A percentile compares a stretch with the other conserved stretches of the same genome.
Evolutionary conservation across 2,113 vertebrate species (phyloP).

Genomic region (Pungitius pungitius): DNA sequence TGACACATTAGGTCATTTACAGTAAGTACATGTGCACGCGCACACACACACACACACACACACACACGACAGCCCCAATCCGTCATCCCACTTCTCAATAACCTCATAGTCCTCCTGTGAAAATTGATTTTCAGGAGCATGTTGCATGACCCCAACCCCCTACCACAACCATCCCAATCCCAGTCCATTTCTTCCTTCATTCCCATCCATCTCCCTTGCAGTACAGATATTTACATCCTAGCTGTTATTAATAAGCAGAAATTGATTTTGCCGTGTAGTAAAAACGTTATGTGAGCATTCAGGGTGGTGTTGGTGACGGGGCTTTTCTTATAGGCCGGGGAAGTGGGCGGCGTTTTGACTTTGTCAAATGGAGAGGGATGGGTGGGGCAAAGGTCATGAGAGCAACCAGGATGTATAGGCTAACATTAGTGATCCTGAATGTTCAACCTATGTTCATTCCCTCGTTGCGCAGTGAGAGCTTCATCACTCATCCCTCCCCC

Average conservation of each 20-base stretch:
- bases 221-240: slow-evolving; percentile 86
- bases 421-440: slow-evolving; percentile 68
- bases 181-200: slow-evolving; percentile 50
- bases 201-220: slow-evolving; percentile 63
- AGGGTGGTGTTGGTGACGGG: slow-evolving; percentile 22
- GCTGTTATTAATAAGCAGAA: slow-evolving; percentile 87
- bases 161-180: slow-evolving; percentile 50
- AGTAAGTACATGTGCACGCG: slow-evolving; percentile 21
- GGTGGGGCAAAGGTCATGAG: slow-evolving; percentile 52
- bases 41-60: slow-evolving; percentile 11
- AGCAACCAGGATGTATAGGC: slow-evolving; percentile 71
- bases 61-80: slow-evolving; percentile 55
- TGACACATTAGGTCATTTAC: slow-evolving; percentile 48
- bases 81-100: slow-evolving; percentile 85
- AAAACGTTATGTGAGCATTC: slow-evolving; percentile 76
- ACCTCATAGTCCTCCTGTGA: slow-evolving; percentile 93
- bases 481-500: slow-evolving; percentile 57
- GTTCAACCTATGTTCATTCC: slow-evolving; percentile 56
- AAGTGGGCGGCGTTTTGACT: slow-evolving; percentile 14
- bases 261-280: slow-evolving; percentile 85
- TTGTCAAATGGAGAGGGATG: slow-evolving; percentile 46
- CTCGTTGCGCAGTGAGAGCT: slow-evolving; percentile 56
- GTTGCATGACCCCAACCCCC: slow-evolving; percentile 52
- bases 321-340: slow-evolving; percentile 12
- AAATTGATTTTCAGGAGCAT: slow-evolving; percentile 92